phyloP scores from a whole-genome alignment of 2,797 vertebrate genomes.

The Anguilla megastoma region DNA sequence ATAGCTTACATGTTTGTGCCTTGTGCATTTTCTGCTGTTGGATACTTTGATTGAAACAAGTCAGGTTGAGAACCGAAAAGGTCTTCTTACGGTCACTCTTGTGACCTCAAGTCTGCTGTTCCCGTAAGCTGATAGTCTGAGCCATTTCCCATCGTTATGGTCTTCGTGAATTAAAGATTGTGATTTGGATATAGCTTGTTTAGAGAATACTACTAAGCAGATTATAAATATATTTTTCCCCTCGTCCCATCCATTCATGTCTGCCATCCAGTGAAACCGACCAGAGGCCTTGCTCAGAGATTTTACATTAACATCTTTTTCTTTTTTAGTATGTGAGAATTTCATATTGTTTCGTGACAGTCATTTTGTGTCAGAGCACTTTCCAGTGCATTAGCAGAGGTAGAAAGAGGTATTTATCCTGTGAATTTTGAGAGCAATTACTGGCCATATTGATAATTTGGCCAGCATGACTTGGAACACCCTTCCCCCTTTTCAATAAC shows the following conservation, averaged over 20 bases:
- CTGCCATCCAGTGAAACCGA: background rate
- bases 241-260: background rate
- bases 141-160: background rate
- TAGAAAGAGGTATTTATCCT: background rate
- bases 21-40: constrained; percentile 2
- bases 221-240: background rate
- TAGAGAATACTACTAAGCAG: background rate
- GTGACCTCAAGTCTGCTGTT: too few species aligned
- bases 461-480: background rate
- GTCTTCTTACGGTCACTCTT: too few species aligned
- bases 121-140: background rate
- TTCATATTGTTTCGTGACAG: background rate
- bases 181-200: background rate
- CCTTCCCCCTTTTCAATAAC: background rate
- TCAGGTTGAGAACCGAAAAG: too few species aligned
- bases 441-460: background rate
- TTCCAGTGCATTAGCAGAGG: background rate
- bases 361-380: background rate
- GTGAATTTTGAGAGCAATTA: background rate
- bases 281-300: background rate
- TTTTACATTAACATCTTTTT: background rate
- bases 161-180: background rate
- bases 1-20: background rate
- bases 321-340: background rate
- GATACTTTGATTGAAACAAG: background rate